phyloP scores from a whole-genome alignment of 2,888 invertebrate species.

The Melinaea menophilus region DNA sequence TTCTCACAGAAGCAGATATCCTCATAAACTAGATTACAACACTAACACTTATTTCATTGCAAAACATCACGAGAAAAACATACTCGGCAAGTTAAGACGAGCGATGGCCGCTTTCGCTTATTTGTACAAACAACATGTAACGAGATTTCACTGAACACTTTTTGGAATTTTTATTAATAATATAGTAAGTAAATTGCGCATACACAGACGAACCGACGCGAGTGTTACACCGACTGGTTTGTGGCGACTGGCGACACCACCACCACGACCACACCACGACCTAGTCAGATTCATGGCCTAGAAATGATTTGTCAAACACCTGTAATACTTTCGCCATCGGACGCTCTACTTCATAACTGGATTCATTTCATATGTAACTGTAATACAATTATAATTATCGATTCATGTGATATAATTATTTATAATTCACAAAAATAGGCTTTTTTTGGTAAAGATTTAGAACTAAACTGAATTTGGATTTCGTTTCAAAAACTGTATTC shows the following conservation, averaged over 20 bases:
- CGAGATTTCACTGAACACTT: conserved; percentile 16
- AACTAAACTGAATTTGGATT: too few species aligned
- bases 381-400: background rate
- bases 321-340: conserved; percentile 61
- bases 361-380: conserved; percentile 3
- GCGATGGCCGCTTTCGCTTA: conserved; percentile 56
- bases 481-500: too few species aligned
- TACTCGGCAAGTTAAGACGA: conserved; percentile 54
- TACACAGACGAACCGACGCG: conserved; percentile 6
- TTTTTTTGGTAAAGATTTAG: background rate
- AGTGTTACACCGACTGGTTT: conserved; percentile 1
- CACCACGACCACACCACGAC: conserved; percentile 31
- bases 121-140: conserved; percentile 35
- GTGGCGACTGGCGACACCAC: conserved; percentile 30
- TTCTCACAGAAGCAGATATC: conserved; percentile 60
- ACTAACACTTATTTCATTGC: conserved; percentile 74
- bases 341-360: conserved; percentile 42
- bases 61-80: conserved; percentile 66
- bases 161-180: conserved; percentile 2
- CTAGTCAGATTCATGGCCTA: conserved; percentile 51
- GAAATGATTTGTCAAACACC: conserved; percentile 49
- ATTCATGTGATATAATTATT: background rate
- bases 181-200: background rate
- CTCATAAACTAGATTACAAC: conserved; percentile 71
- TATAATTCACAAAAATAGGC: background rate